These are phyloP conservation scores for Sorex araneus DNA, from an alignment of 2,113 vertebrate genomes.

Conservation along the genomic window DNA sequence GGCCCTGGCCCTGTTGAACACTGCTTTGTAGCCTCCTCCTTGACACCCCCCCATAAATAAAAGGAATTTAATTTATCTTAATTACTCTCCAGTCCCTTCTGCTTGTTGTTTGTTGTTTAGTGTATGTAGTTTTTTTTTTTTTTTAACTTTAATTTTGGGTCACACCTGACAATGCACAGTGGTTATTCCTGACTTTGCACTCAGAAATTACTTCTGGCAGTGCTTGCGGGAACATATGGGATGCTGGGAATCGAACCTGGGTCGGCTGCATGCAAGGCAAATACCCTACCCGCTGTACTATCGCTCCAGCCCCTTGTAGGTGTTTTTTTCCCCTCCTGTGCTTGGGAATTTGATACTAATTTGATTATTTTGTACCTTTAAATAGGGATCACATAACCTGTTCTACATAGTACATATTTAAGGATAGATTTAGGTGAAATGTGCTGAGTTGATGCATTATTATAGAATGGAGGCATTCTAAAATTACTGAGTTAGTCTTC, in stretches of 20 bases:
- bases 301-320: too few relatives aligned
- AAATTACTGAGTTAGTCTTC: slow-evolving; percentile 45
- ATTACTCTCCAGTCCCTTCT: neutral
- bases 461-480: neutral
- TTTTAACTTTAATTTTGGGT: too few relatives aligned
- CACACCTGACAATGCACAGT: too few relatives aligned
- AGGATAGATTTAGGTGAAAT: slow-evolving; percentile 29
- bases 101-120: neutral
- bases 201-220: too few relatives aligned
- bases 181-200: too few relatives aligned
- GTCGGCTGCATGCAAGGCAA: too few relatives aligned
- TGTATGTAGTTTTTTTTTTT: neutral
- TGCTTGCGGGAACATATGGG: too few relatives aligned
- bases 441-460: neutral
- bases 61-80: slow-evolving; percentile 44
- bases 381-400: neutral
- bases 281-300: too few relatives aligned
- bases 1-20: too few relatives aligned
- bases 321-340: neutral
- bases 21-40: too few relatives aligned
- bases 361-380: slow-evolving; percentile 27
- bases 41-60: too few relatives aligned
- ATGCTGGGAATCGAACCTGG: too few relatives aligned
- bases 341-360: slow-evolving; percentile 9
- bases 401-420: neutral